phyloP scores from a whole-genome alignment of 2,113 vertebrate species.

The Leptodactylus fuscus region DNA sequence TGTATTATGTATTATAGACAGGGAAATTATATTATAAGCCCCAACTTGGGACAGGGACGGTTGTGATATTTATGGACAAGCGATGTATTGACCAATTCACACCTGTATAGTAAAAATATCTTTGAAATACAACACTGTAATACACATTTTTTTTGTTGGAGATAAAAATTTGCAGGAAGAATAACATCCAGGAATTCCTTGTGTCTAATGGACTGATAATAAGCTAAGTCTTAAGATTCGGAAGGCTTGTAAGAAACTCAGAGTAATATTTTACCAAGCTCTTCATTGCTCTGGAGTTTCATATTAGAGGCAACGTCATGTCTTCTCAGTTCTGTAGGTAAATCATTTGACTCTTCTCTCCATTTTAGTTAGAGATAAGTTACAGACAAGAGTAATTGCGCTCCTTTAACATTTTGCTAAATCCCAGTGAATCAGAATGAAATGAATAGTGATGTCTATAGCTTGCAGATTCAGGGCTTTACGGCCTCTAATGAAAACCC shows the following conservation, averaged over 20 bases:
- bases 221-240: not conserved
- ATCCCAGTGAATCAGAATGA: constrained; percentile 14
- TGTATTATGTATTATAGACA: no score
- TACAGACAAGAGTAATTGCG: constrained; percentile 42
- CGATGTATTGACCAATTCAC: no score
- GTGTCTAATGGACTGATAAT: not conserved
- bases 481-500: constrained; percentile 1
- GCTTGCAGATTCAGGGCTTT: constrained; percentile 31
- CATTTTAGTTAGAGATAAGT: constrained; percentile 33
- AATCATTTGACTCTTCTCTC: constrained; percentile 11
- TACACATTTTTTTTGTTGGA: no score
- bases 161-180: no score
- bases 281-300: not conserved
- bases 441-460: constrained; percentile 24
- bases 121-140: no score
- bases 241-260: not conserved
- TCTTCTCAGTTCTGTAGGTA: not conserved
- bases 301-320: not conserved
- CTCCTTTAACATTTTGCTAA: constrained; percentile 44
- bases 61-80: no score
- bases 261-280: not conserved
- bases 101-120: no score
- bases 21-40: no score
- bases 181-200: no score
- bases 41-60: no score